Percentiles rank a stretch among this genome's conserved stretches.
These are phyloP conservation scores for Reinhardtius hippoglossoides DNA, from an alignment of 2,113 vertebrate species.

Conservation along the genomic window DNA sequence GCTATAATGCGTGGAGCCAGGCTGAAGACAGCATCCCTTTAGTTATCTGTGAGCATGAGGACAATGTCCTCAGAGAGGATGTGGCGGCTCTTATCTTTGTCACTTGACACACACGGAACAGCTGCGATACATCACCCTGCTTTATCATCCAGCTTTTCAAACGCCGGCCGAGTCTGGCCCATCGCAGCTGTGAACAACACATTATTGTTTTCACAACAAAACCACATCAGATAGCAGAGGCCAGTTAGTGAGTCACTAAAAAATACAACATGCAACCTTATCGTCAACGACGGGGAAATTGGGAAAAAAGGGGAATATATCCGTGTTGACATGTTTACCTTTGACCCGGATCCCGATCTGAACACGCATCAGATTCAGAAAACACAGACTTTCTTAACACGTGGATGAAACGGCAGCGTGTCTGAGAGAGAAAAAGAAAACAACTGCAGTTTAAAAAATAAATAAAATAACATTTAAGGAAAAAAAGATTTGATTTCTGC, in stretches of 20 bases:
- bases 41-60: constrained; percentile 63
- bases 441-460: neutral
- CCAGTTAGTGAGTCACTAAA: constrained; percentile 61
- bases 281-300: constrained; percentile 42
- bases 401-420: neutral
- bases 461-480: neutral
- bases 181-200: constrained; percentile 28
- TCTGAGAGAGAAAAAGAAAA: no score
- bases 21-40: constrained; percentile 31
- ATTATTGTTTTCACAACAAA: constrained; percentile 41
- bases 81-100: constrained; percentile 70
- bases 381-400: neutral
- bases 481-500: neutral
- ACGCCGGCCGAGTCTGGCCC: constrained; percentile 46
- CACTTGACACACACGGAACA: constrained; percentile 70
- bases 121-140: constrained; percentile 59
- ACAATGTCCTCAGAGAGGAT: constrained; percentile 73
- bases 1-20: constrained; percentile 23
- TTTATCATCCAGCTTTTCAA: constrained; percentile 59
- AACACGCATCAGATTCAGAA: neutral
- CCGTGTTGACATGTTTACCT: constrained; percentile 44
- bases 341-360: constrained; percentile 37
- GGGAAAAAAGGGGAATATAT: constrained; percentile 26
- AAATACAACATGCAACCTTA: constrained; percentile 30
- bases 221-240: constrained; percentile 58